These are phyloP conservation scores for Alosa sapidissima DNA, from an alignment of 2,797 vertebrate genomes.

Conservation along the genomic window DNA sequence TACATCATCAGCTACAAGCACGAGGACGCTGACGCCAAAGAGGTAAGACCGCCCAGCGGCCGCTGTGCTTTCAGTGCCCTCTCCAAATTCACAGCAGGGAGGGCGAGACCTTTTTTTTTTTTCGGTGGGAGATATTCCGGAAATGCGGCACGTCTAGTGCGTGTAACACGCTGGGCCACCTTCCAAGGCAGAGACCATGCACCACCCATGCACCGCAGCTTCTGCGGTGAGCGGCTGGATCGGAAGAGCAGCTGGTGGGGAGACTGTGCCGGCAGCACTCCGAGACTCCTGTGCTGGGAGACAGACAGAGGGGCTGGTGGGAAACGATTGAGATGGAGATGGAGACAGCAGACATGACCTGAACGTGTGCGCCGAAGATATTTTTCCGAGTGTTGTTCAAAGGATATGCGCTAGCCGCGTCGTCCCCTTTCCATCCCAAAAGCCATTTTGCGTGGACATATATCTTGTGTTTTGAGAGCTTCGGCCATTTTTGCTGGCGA, in stretches of 20 bases:
- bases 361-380: slow-evolving; percentile 30
- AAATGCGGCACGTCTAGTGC: not conserved
- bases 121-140: not conserved
- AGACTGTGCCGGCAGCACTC: not conserved
- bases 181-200: not conserved
- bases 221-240: not conserved
- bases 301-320: not conserved
- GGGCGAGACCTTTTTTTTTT: not conserved
- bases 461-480: slow-evolving; percentile 54
- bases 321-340: slow-evolving; percentile 24
- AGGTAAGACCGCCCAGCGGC: slow-evolving; percentile 73
- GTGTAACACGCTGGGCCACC: not conserved
- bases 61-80: not conserved
- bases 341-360: slow-evolving; percentile 42
- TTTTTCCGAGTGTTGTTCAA: slow-evolving; percentile 30
- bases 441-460: slow-evolving; percentile 36
- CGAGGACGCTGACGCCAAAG: slow-evolving; percentile 81
- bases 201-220: not conserved
- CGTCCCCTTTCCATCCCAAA: slow-evolving; percentile 23
- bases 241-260: not conserved
- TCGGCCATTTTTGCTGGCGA: slow-evolving; percentile 43
- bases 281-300: not conserved
- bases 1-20: slow-evolving; percentile 89
- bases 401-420: slow-evolving; percentile 32
- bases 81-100: slow-evolving; percentile 13